These are phyloP conservation scores for Ascaphus truei DNA, from an alignment of 2,113 vertebrate genomes.

Conservation along the genomic window DNA sequence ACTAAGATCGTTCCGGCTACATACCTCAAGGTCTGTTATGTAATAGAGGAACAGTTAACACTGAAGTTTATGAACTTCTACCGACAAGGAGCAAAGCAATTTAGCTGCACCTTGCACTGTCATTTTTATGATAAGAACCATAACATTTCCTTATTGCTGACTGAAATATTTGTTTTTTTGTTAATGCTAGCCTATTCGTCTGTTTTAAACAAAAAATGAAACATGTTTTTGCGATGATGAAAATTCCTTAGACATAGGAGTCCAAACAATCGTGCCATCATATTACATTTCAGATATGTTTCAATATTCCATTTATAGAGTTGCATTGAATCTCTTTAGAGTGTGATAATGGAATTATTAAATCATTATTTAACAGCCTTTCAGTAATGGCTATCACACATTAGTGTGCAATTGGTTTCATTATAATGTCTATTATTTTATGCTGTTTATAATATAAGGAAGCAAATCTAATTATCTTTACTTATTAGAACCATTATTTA, in stretches of 20 bases:
- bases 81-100: neutral
- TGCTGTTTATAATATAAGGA: no score
- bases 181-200: neutral
- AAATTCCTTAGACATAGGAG: no score
- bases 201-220: neutral
- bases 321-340: neutral
- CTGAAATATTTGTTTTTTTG: neutral
- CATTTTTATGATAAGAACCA: neutral
- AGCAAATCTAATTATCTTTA: no score
- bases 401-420: no score
- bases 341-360: neutral
- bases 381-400: neutral
- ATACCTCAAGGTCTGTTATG: neutral
- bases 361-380: neutral
- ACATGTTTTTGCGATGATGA: neutral
- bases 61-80: neutral
- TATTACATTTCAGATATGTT: no score
- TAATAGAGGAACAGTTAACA: neutral
- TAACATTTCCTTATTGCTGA: neutral
- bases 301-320: neutral
- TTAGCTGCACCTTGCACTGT: constrained; percentile 17
- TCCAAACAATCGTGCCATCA: neutral
- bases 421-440: no score
- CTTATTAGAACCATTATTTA: no score
- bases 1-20: neutral